Percentiles rank a stretch among this genome's conserved stretches.
Evolutionary conservation across 1,140 invertebrate species (phyloP).

Genomic region (Andrena cerasifolii): DNA sequence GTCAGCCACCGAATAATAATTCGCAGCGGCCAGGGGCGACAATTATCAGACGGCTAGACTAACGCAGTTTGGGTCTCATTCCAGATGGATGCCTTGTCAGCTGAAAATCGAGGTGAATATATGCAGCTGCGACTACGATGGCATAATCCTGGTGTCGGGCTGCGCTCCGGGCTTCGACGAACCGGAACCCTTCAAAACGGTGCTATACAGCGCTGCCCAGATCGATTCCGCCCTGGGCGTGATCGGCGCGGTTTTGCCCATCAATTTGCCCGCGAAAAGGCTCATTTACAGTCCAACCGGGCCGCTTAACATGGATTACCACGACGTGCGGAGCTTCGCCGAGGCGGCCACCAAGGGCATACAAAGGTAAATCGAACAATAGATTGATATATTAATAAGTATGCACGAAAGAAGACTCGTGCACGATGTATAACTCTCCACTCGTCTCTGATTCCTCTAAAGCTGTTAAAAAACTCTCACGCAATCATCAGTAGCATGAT

Average conservation of each 20-base stretch:
- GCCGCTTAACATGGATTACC: conserved; percentile 89
- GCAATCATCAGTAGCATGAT: too few relatives aligned
- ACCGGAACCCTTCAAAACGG: conserved; percentile 79
- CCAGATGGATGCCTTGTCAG: conserved; percentile 77
- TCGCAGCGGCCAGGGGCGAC: not conserved
- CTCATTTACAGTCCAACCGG: conserved; percentile 90
- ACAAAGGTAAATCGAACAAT: conserved; percentile 81
- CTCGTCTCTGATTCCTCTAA: too few relatives aligned
- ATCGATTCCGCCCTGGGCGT: conserved; percentile 75
- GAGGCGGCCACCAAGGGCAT: conserved; percentile 86
- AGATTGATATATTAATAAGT: too few relatives aligned
- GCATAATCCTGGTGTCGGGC: conserved; percentile 78
- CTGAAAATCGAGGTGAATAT: conserved; percentile 77
- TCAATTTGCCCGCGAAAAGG: conserved; percentile 85
- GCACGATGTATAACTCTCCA: too few relatives aligned
- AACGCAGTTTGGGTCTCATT: conserved; percentile 57
- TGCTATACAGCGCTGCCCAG: conserved; percentile 73
- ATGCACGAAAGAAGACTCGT: too few relatives aligned
- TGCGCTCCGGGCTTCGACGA: conserved; percentile 72
- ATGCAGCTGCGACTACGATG: conserved; percentile 75
- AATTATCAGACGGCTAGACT: too few relatives aligned
- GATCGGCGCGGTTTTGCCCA: conserved; percentile 83
- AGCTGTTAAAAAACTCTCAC: too few relatives aligned
- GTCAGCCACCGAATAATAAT: conserved; percentile 19
- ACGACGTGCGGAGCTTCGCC: conserved; percentile 88